Evolutionary conservation across 2,797 vertebrate species (phyloP), one percentile per base, ranked within the genome.

Genomic region (Cynodonichthys magdalenae): DNA sequence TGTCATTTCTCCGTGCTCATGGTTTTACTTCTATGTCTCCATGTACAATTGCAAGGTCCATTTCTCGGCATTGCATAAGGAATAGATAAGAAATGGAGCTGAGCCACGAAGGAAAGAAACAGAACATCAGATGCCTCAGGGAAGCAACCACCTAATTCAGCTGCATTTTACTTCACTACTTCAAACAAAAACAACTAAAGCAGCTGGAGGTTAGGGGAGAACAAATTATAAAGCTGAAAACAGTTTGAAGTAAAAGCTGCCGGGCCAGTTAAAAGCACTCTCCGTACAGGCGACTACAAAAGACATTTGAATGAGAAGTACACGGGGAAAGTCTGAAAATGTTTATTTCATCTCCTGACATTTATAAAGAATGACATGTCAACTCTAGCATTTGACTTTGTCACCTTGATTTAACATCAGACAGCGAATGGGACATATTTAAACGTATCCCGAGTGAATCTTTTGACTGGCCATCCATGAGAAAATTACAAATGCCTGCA

Each of bases 111-210:
- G 75, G 52, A 49, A 61, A 48, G 53, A 62, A 70, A 78, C 66
- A 79, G 90, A 90, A 91, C 89, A 87, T 73, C 71, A 70, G 50
- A 78, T 39, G 82, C 89, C 89, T 82, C 59, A 12, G 87, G 90
- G 81, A 67, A 80, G 72, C 72, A 84, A 70, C 82, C 80, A 80
- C 80, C 80, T 87, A 86, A 88, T 84, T 89, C 85, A 89, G 88
- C 82, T 84, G 69, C 80, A 89, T 91, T 89, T 88, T 89, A 90
- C 76, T 87, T 87, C 59, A 59, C 82, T 85, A 59, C 79, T 80
- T 79, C 75, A 51, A 58, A 77, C 65, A 66, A 84, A 83, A 77
- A 53, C 62, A 77, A 53, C 62, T 81, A 85, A 85, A 86, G 79
- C 68, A 57, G 63, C 24, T 45, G 41, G 59, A 75, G 74, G 65